Evolutionary conservation across 1,140 invertebrate species (phyloP), one percentile per base, ranked within the genome.

Genomic region (Drosophila leontia): DNA sequence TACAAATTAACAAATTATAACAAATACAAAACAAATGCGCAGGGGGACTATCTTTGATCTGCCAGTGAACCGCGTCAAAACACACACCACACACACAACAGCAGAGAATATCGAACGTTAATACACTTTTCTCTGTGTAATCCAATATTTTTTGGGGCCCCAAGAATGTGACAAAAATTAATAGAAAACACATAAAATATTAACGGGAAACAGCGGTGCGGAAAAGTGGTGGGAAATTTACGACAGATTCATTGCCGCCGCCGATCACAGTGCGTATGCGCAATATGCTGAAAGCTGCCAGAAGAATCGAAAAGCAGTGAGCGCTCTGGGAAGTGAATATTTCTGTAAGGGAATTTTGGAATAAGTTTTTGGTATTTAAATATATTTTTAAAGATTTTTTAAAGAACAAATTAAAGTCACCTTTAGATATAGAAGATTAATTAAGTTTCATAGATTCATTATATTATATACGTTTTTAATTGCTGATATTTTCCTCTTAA

Each of bases 1-100:
- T 65, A 88, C 76, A 87, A 87, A 88, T 87, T 88, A 88, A 88
- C 85, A 90, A 87, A 88, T 88, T 87, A 77, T 69, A 85, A 82
- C 45, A 70, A 63, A 45, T 23, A 19, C 56, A 39, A 62, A 74
- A 58, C 55, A 68, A 58, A 61, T 23, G 48, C 60, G 62, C 32
- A 55, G 39, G 56, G 61, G 44, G 44, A 80, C 80, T 65, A 78
- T 77, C 84, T 87, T 87, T 87, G 84, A 87, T 87, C 84, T 87
- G 61, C 42, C 26, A 41, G 48, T 37, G 26, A n/a, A 13, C 64
- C 48, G 78, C 84, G 85, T 90, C 81, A 84, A 90, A 88, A 90
- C 85, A 88, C 34, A 57, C 78, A 70, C 74, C 63, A 55, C 29
- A 35, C 34, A 23, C 34, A 23, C 3, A 37, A 6, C 45, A 48